phyloP scores from a whole-genome alignment of 1,140 invertebrate species.

The Gonioctena quinquepunctata region DNA sequence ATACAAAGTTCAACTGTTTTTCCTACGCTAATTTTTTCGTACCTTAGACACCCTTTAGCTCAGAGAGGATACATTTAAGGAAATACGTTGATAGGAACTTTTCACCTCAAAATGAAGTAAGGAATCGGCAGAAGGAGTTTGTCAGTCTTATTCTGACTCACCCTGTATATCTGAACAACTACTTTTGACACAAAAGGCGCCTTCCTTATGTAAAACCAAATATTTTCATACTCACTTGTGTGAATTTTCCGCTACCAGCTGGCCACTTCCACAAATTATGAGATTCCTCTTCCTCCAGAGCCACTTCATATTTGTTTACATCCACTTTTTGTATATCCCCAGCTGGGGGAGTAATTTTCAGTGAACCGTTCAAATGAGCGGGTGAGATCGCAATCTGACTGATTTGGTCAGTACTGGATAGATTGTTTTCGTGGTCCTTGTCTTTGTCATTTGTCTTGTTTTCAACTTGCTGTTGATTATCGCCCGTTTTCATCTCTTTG shows the following conservation, averaged over 20 bases:
- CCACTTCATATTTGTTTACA: conserved; percentile 48
- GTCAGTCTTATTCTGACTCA: too few species aligned
- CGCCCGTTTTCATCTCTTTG: not conserved
- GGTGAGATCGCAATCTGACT: conserved; percentile 13
- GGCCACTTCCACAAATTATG: conserved; percentile 63
- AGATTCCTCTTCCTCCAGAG: conserved; percentile 41
- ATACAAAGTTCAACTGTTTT: too few species aligned
- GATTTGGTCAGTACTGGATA: not conserved
- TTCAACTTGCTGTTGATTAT: not conserved
- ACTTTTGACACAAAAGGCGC: too few species aligned
- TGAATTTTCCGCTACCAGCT: conserved; percentile 58
- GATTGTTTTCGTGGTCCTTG: conserved; percentile 10
- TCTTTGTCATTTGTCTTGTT: conserved; percentile 13
- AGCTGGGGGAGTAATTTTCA: conserved; percentile 30
- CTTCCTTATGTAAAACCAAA: too few species aligned
- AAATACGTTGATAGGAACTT: too few species aligned
- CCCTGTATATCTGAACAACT: too few species aligned
- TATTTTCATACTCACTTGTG: conserved; percentile 58
- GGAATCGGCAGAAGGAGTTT: too few species aligned
- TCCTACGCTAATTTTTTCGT: too few species aligned
- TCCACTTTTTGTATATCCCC: conserved; percentile 39
- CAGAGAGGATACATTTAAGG: too few species aligned
- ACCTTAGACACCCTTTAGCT: too few species aligned
- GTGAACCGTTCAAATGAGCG: conserved; percentile 47
- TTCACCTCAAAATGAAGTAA: too few species aligned